A percentile compares a stretch with the other conserved stretches of the same genome.
Conservation (phyloP, 2,113 vertebrate species). For the Mohoua ochrocephala region DNA sequence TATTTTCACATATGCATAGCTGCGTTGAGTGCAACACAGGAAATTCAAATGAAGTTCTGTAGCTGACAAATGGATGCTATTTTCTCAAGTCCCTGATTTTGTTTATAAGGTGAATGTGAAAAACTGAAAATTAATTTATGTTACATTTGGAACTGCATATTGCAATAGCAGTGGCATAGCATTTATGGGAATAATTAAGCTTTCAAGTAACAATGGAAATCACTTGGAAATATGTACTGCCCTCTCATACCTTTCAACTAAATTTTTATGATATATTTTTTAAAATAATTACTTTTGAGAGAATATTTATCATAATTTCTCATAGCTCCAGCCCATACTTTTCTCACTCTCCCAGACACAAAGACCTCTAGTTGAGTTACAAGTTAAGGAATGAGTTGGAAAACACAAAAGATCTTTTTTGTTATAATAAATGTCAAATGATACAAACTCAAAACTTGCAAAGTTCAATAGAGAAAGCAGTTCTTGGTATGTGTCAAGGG, state of each 20-base stretch:
- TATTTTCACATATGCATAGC: too few relatives aligned
- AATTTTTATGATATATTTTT: background rate
- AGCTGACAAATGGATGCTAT: background rate
- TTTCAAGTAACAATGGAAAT: background rate
- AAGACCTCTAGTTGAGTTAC: background rate
- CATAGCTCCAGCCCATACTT: background rate
- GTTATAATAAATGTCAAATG: background rate
- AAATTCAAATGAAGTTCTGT: background rate
- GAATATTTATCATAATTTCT: background rate
- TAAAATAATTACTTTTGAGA: background rate
- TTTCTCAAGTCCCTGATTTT: background rate
- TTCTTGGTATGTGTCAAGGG: background rate
- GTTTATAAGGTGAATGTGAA: background rate
- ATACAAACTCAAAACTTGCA: background rate
- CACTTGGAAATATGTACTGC: background rate
- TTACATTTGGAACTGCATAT: background rate
- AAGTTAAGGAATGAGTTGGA: background rate
- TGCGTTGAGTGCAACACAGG: background rate
- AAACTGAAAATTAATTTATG: background rate
- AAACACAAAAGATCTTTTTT: background rate
- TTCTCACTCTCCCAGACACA: background rate
- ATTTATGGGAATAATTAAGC: background rate
- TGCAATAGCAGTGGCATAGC: background rate
- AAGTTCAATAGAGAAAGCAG: background rate
- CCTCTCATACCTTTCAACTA: background rate